Evolutionary conservation across 2,113 vertebrate species (phyloP), one percentile per base, ranked within the genome.

Genomic region (Microtus ochrogaster): DNA sequence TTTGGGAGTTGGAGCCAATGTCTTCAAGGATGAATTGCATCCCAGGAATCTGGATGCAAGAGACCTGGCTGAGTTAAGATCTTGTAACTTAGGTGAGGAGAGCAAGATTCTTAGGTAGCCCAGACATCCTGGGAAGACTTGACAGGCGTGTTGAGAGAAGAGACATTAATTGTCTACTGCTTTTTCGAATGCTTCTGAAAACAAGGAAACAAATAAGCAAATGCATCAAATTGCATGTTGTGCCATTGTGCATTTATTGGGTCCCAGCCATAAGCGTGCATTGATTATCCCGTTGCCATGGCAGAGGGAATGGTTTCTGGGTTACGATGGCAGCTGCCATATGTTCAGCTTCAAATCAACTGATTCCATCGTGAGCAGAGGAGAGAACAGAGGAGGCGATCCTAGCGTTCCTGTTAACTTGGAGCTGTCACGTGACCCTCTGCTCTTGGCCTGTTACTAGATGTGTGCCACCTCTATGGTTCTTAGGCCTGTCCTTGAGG

Each of bases 311-410:
- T 66, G 61, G 93, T 88, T 96, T 87, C 93, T 92, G 77, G 89
- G 92, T 90, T 94, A 77, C 55, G 76, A 90, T 66, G 61, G 83
- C 61, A 88, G 81, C 3, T 77, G 58, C 95, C 93, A 90, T 96
- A 94, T 94, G 94, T 89, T 94, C 93, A 78, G 41, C 74, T 96
- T 94, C 84, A 74, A 91, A 76, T 81, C 96, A 97, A 47, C 93
- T 55, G 89, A 93, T 77, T 97, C 49, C 13, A 85, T 63, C 26
- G 68, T 47, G 36, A 93, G 91, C 68, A 16, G 33, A 87, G 33
- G 13, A 66, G 58, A 74, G 41, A 91, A 47, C 24, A 87, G 47
- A 89, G 36, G 2, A 14, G 14, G 9, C 21, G 12, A 11, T 14
- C 33, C 52, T 33, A 74, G 47, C 17, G 55, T 24, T 86, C 55